Base-by-base conservation (phyloP, 2,113 vertebrate species). In the Galemys pyrenaicus region DNA sequence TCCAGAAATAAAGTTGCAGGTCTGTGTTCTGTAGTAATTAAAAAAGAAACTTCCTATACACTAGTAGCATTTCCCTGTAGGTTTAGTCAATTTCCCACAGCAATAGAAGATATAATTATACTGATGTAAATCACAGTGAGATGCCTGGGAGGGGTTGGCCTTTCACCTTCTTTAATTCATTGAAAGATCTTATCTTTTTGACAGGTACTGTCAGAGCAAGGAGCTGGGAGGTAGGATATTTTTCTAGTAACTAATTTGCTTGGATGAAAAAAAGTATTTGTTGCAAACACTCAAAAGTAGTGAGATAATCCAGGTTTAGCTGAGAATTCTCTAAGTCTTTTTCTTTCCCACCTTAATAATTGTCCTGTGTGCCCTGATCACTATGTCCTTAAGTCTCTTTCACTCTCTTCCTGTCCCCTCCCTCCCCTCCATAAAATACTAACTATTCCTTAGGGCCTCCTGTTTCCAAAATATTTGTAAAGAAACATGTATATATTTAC, bases 61-160 rank as follows among this genome's bases (percentile, higher is more conserved):
- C 71, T 62, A 91, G 80, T 81, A 96, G 91, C 9, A 15, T 96
- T 97, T 98, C 93, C 96, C 96, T 90, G 83, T 96, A 97, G 97
- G 97, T 96, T 68, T 95, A 97, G 94, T 93, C 96, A 97, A 90
- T 98, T 97, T 98, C 94, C 97, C 97, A 96, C 94, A 96, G 97
- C 96, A 97, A 98, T 92, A 94, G 98, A 98, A 98, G 98, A 98
- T 97, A 96, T 98, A 98, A 98, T 98, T 99, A 98, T 96, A 97
- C 97, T 98, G 98, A 98, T 98, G 98, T 98, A 98, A 98, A 98
- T 98, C 94, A n/a, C 91, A 97, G 97, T 82, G 70, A 96, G 96
- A 96, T 97, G 98, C 97, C 97, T 97, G 92, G 92, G 62, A 98
- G 97, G 97, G 97, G 96, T 95, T 98, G 97, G 96, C 97, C 98